Conservation (phyloP, 2,113 vertebrate species). For the Tragelaphus strepsiceros region DNA sequence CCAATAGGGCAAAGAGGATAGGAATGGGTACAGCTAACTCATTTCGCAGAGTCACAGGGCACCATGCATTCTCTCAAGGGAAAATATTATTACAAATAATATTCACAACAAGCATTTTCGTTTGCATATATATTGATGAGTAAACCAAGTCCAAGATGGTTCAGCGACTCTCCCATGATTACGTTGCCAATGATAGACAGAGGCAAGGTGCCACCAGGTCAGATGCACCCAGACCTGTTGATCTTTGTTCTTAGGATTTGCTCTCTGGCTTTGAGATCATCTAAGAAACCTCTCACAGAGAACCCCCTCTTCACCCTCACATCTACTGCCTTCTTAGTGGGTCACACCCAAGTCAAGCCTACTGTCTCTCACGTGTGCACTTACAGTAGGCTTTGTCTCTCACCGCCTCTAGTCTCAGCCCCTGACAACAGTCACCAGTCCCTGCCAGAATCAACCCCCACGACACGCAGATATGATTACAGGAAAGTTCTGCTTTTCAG, state of each 20-base stretch:
- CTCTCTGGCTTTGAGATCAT: neutral
- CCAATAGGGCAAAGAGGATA: neutral
- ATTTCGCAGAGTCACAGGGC: neutral
- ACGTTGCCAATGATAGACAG: neutral
- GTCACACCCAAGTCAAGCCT: neutral
- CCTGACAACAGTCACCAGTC: neutral
- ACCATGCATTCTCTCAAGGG: neutral
- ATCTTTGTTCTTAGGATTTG: neutral
- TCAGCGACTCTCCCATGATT: neutral
- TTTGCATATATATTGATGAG: neutral
- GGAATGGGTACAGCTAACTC: neutral
- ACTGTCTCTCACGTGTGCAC: neutral
- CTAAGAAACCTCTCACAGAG: neutral
- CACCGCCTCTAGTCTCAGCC: neutral
- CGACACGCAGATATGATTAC: neutral
- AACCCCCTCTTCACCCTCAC: neutral
- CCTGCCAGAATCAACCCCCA: neutral
- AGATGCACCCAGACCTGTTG: neutral
- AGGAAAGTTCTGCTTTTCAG: neutral
- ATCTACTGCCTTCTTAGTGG: neutral
- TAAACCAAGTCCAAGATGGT: neutral
- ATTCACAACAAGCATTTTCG: neutral
- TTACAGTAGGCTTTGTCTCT: conserved; percentile 11
- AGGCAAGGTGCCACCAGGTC: neutral
- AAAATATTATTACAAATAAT: neutral